These are phyloP conservation scores for Fabriciana adippe DNA, from an alignment of 2,888 invertebrate species.

Conservation along the genomic window DNA sequence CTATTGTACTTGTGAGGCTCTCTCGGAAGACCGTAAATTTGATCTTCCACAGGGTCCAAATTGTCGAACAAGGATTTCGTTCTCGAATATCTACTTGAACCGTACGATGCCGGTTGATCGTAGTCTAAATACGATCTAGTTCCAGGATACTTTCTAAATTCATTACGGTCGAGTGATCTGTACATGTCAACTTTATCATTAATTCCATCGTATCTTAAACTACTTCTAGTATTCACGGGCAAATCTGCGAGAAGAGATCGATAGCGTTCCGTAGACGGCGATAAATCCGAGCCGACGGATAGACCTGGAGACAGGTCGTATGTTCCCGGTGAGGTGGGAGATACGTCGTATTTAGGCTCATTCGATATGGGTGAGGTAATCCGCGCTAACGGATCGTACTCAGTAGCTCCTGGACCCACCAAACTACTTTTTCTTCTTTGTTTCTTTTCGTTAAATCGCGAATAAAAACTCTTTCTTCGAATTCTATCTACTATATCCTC, in stretches of 20 bases:
- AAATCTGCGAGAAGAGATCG: conserved; percentile 66
- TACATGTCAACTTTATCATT: conserved; percentile 75
- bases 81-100: conserved; percentile 68
- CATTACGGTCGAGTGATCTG: conserved; percentile 75
- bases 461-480: conserved; percentile 93
- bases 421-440: conserved; percentile 86
- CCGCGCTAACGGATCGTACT: conserved; percentile 78
- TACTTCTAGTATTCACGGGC: conserved; percentile 61
- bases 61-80: conserved; percentile 75
- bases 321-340: conserved; percentile 67
- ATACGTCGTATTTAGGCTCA: conserved; percentile 63
- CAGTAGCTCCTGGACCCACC: conserved; percentile 83
- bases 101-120: conserved; percentile 68
- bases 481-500: conserved; percentile 94
- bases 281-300: conserved; percentile 67
- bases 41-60: conserved; percentile 63
- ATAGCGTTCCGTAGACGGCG: conserved; percentile 74
- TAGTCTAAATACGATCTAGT: conserved; percentile 70
- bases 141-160: conserved; percentile 71
- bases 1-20: conserved; percentile 73
- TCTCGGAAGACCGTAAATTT: conserved; percentile 56
- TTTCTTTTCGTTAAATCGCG: conserved; percentile 93
- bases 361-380: conserved; percentile 63
- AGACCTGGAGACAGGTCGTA: conserved; percentile 72
- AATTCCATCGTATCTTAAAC: conserved; percentile 66